These are phyloP conservation scores for Chymomyza costata DNA, from an alignment of 1,140 invertebrate genomes.

Conservation along the genomic window DNA sequence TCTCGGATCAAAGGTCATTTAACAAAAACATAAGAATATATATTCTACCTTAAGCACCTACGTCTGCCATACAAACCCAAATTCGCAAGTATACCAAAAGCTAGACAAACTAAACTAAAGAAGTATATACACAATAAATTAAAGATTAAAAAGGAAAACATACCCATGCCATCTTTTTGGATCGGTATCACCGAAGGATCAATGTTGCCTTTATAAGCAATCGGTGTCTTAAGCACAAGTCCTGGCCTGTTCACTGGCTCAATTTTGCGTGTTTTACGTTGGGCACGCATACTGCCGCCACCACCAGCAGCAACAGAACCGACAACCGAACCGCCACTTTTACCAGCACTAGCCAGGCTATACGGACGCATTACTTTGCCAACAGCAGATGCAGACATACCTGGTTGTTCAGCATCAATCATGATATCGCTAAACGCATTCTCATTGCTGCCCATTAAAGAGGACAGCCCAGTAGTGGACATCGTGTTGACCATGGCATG, in stretches of 20 bases:
- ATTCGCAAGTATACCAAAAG: conserved; percentile 16
- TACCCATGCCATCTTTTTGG: conserved; percentile 89
- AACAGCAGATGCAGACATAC: conserved; percentile 9
- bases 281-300: conserved; percentile 47
- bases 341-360: conserved; percentile 15
- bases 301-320: conserved; percentile 6
- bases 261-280: conserved; percentile 78
- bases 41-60: conserved; percentile 1
- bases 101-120: not conserved
- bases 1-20: not conserved
- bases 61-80: conserved; percentile 39
- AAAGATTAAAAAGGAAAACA: conserved; percentile 49
- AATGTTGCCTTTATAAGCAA: conserved; percentile 86
- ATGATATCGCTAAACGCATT: conserved; percentile 77
- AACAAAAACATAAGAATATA: not conserved
- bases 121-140: conserved; percentile 23
- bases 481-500: conserved; percentile 30
- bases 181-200: conserved; percentile 87
- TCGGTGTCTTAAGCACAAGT: conserved; percentile 85
- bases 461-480: conserved; percentile 2
- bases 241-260: conserved; percentile 86
- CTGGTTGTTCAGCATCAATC: conserved; percentile 76
- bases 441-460: conserved; percentile 44
- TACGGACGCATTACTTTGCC: conserved; percentile 68
- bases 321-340: conserved; percentile 9